Percentiles rank a stretch among this genome's conserved stretches.
These are phyloP conservation scores for Paramuricea clavata DNA, from an alignment of 92 coral and sea anemone genomes.

Conservation along the genomic window DNA sequence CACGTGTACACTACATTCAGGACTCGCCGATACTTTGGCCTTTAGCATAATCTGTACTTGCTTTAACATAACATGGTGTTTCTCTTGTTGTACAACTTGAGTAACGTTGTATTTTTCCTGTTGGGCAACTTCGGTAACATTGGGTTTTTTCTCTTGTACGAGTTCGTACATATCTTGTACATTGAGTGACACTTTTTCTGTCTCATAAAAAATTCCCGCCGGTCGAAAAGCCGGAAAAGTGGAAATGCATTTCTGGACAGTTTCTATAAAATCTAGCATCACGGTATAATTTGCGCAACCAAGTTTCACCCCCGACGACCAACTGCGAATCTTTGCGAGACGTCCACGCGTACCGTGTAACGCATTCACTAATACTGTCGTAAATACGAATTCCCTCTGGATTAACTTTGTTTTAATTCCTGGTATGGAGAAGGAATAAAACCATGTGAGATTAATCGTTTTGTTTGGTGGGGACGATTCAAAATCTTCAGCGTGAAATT, in stretches of 20 bases:
- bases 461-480: conserved; percentile 29
- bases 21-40: conserved; percentile 26
- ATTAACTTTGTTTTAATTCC: neutral
- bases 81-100: neutral
- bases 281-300: conserved; percentile 19
- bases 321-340: neutral
- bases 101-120: neutral
- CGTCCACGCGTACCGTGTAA: neutral
- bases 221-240: conserved; percentile 40
- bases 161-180: conserved; percentile 1
- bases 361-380: neutral
- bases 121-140: neutral
- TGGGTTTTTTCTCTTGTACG: neutral
- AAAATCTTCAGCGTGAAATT: conserved; percentile 37
- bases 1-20: conserved; percentile 15
- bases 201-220: conserved; percentile 20
- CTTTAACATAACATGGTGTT: neutral
- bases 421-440: conserved; percentile 1
- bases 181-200: conserved; percentile 2
- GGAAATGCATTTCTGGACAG: conserved; percentile 37
- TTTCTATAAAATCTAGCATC: conserved; percentile 16
- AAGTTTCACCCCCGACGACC: conserved; percentile 11
- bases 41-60: neutral
- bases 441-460: conserved; percentile 17
- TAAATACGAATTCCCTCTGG: neutral